phyloP scores from a whole-genome alignment of 2,888 invertebrate genomes.

The Odontothrips loti region DNA sequence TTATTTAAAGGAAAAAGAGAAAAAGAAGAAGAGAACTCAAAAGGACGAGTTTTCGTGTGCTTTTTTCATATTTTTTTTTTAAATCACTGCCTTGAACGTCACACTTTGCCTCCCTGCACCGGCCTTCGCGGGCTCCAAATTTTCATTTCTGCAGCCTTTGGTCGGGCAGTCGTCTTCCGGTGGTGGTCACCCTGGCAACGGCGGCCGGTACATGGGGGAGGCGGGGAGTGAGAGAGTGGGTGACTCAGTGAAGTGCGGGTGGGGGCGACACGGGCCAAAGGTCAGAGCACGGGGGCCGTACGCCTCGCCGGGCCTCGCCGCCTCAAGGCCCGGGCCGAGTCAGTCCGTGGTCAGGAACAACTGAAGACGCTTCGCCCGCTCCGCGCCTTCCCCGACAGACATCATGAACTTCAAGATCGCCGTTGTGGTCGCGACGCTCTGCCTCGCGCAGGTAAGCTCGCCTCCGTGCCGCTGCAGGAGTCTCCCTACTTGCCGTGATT shows the following conservation, averaged over 20 bases:
- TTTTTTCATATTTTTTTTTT: too few relatives aligned
- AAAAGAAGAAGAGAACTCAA: too few relatives aligned
- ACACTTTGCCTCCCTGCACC: too few relatives aligned
- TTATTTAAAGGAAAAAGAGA: too few relatives aligned
- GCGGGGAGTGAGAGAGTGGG: not conserved
- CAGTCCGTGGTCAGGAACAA: constrained; percentile 17
- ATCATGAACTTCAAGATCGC: not conserved
- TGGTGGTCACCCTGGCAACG: too few relatives aligned
- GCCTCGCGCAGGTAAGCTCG: constrained; percentile 11
- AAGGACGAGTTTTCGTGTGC: too few relatives aligned
- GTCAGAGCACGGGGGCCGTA: not conserved
- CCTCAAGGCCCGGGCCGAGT: not conserved
- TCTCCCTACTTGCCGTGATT: not conserved
- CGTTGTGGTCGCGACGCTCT: not conserved
- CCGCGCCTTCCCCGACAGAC: not conserved
- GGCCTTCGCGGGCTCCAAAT: too few relatives aligned
- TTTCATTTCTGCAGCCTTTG: too few relatives aligned
- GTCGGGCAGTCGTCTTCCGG: too few relatives aligned
- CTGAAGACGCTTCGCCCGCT: not conserved
- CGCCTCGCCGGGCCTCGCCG: not conserved
- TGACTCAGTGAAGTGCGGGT: not conserved
- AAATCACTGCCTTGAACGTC: too few relatives aligned
- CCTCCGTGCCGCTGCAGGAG: not conserved
- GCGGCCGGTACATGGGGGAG: too few relatives aligned
- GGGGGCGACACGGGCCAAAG: not conserved